phyloP scores from a whole-genome alignment of 2,113 vertebrate species.

The Oplegnathus fasciatus region DNA sequence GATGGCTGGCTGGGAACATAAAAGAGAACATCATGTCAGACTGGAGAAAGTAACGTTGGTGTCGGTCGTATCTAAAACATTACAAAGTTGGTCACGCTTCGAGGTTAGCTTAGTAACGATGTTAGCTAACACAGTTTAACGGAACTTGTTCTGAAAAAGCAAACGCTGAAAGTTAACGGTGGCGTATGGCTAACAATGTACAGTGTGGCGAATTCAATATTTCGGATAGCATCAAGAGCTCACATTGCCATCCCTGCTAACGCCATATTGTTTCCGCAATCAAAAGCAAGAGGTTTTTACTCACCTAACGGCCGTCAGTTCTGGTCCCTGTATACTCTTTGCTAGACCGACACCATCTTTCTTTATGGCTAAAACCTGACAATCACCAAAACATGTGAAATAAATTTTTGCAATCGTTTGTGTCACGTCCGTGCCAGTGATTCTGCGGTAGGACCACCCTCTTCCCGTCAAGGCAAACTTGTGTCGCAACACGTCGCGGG shows the following conservation, averaged over 20 bases:
- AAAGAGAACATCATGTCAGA: neutral
- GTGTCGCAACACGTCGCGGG: slow-evolving; percentile 1
- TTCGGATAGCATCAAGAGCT: neutral
- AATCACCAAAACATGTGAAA: fast-evolving
- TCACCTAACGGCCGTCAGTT: slow-evolving; percentile 31
- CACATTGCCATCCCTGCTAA: neutral
- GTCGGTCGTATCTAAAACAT: neutral
- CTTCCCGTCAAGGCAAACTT: slow-evolving; percentile 63
- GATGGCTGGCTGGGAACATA: neutral
- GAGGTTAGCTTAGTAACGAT: neutral
- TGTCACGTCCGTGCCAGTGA: neutral
- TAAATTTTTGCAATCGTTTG: too few relatives aligned
- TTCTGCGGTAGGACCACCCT: slow-evolving; percentile 34
- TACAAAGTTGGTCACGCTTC: neutral
- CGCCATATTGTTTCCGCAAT: slow-evolving; percentile 37
- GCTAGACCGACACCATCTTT: neutral
- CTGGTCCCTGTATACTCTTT: neutral
- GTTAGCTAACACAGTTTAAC: neutral
- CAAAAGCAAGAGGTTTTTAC: neutral
- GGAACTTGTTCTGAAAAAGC: neutral
- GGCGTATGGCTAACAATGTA: neutral
- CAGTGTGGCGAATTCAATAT: neutral
- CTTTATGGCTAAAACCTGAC: neutral
- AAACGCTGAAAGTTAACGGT: neutral
- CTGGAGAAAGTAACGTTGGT: neutral